Evolutionary conservation across 2,797 vertebrate species (phyloP).

Genomic region (Austrolebias charrua): DNA sequence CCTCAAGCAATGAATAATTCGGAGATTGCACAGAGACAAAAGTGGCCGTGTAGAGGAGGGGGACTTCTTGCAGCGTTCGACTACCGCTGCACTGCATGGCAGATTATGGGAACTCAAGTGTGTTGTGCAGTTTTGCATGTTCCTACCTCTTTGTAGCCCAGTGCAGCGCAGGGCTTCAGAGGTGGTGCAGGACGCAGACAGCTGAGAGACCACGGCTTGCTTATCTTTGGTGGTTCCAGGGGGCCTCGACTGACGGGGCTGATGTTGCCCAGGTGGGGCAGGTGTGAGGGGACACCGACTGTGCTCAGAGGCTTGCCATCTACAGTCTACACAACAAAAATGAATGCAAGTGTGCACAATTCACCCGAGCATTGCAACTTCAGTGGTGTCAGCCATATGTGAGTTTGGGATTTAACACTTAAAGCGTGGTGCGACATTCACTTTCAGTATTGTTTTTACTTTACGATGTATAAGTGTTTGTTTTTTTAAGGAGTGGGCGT

Average conservation of each 20-base stretch:
- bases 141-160: constrained; percentile 98
- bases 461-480: background rate
- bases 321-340: constrained; percentile 49
- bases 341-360: background rate
- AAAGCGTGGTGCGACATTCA: background rate
- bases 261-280: constrained; percentile 81
- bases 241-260: constrained; percentile 84
- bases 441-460: constrained; percentile 38
- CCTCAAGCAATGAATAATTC: background rate
- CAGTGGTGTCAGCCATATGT: background rate
- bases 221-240: constrained; percentile 91
- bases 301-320: constrained; percentile 72
- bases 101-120: constrained; percentile 5
- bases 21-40: background rate
- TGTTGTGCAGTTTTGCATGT: constrained; percentile 4
- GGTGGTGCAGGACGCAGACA: constrained; percentile 97
- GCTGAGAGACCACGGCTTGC: constrained; percentile 97
- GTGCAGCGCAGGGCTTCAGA: constrained; percentile 92
- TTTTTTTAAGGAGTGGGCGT: background rate
- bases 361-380: background rate
- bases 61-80: constrained; percentile 22
- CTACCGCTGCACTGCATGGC: background rate
- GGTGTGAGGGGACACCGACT: constrained; percentile 69
- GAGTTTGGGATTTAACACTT: constrained; percentile 43
- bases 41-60: constrained; percentile 10